Conservation (phyloP, 64 coral and sea anemone genomes). For the Anthopleura sola region DNA sequence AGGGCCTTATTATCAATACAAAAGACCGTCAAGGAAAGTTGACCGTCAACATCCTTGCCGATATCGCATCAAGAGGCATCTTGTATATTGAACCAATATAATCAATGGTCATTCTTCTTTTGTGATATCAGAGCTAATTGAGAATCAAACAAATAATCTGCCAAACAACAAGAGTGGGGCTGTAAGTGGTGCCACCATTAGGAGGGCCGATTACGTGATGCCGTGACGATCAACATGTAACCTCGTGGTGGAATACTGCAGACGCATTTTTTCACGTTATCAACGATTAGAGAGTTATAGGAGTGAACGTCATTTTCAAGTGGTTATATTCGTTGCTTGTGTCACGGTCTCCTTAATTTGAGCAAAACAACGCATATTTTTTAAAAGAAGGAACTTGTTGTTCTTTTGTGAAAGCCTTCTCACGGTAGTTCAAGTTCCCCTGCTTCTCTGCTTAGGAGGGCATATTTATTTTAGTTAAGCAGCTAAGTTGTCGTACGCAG, state of each 20-base stretch:
- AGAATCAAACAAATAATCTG: constrained; percentile 23
- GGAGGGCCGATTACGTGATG: constrained; percentile 4
- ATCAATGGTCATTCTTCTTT: constrained; percentile 21
- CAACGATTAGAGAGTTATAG: background rate
- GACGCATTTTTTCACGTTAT: constrained; percentile 1
- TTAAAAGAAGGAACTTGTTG: background rate
- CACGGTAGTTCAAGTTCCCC: no score
- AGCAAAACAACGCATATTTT: background rate
- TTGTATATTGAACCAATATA: constrained; percentile 28
- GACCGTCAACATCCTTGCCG: constrained; percentile 3
- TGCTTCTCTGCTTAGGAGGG: no score
- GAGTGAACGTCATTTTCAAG: constrained; percentile 1
- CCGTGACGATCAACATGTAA: background rate
- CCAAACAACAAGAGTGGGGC: constrained; percentile 1
- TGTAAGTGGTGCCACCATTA: background rate
- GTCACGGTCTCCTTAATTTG: background rate
- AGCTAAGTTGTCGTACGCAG: no score
- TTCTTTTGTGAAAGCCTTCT: background rate
- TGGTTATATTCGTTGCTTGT: background rate
- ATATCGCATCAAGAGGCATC: constrained; percentile 18
- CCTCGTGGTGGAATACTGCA: background rate
- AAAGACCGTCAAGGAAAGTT: background rate
- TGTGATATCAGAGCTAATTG: constrained; percentile 31
- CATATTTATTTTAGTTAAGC: no score
- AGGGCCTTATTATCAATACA: constrained; percentile 3